Evolutionary conservation across 2,113 vertebrate species (phyloP), one percentile per base, ranked within the genome.

Genomic region (Manacus vitellinus): DNA sequence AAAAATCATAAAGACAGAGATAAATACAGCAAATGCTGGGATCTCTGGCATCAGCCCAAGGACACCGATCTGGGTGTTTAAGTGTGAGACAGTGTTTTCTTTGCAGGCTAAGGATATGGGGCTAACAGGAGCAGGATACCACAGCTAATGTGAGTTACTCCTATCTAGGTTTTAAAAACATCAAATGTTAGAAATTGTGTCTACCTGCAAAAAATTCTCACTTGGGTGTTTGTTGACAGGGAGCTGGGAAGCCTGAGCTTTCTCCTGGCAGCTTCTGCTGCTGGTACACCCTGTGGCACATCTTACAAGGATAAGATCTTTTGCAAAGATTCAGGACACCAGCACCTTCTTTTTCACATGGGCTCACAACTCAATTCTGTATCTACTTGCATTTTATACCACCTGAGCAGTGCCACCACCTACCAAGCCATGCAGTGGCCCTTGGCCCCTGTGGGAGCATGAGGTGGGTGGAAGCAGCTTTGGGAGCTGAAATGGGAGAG

Each of bases 181-280:
- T 28, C 10, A 61, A 35, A 23, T 20, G 9, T 52, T 43, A 67
- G 33, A n/a, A 63, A 72, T 19, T 15, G 6, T 11, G 13, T 14
- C 23, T 13, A 30, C 10, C 52, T 47, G 30, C 23, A 56, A 56
- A 71, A 51, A 19, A 9, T 4, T 30, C 23, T 14, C 9, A 23
- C 4, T 49, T 9, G 20, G 28, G 21, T 4, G 4, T 22, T 55
- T 44, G 39, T 15, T 1, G 1, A 17, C 8, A 9, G 39, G n/a
- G 6, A 21, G 30, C 25, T 70, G n/a, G 14, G 31, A 54, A 54
- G 20, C 31, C 30, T 11, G 33, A 84, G 41, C 46, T 46, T 63
- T 21, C 4, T 20, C 25, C 28, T 0, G 0, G 35, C 11, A 66
- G 62, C 49, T 0, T 0, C 37, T 0, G 0, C 59, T 27, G 30